phyloP scores from a whole-genome alignment of 2,113 vertebrate genomes.

The Eptesicus fuscus region DNA sequence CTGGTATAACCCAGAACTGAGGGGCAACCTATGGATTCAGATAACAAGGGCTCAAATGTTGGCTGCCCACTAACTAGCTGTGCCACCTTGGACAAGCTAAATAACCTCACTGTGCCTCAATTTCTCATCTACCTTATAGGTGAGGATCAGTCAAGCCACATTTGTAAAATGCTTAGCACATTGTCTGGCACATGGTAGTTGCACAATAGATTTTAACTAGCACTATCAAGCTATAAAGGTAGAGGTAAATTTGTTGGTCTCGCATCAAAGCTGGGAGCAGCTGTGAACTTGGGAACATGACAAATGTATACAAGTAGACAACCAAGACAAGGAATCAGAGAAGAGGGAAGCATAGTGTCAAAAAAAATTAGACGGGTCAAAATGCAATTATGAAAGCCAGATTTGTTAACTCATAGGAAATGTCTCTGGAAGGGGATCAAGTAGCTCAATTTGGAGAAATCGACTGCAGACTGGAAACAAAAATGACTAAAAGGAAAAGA shows the following conservation, averaged over 20 bases:
- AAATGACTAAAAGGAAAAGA: conserved; percentile 51
- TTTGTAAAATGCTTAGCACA: not conserved
- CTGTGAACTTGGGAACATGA: not conserved
- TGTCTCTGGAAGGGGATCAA: not conserved
- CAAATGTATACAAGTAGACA: not conserved
- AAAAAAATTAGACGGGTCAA: not conserved
- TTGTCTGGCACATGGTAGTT: not conserved
- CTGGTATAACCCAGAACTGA: not conserved
- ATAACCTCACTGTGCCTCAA: not conserved
- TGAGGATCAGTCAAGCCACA: not conserved
- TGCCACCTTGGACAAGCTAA: not conserved
- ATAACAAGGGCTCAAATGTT: not conserved
- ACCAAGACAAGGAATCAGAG: not conserved
- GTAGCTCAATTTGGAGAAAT: not conserved
- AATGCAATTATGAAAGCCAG: conserved; percentile 9
- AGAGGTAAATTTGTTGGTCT: not conserved
- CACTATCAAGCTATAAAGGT: not conserved
- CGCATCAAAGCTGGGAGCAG: not conserved
- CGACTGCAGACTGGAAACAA: not conserved
- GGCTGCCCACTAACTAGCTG: not conserved
- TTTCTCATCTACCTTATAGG: not conserved
- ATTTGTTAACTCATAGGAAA: conserved; percentile 30
- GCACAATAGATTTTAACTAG: not conserved
- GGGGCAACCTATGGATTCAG: not conserved
- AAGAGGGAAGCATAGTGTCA: not conserved